Conservation (phyloP, 2,797 vertebrate species). For the Tauraco hartlaubi region DNA sequence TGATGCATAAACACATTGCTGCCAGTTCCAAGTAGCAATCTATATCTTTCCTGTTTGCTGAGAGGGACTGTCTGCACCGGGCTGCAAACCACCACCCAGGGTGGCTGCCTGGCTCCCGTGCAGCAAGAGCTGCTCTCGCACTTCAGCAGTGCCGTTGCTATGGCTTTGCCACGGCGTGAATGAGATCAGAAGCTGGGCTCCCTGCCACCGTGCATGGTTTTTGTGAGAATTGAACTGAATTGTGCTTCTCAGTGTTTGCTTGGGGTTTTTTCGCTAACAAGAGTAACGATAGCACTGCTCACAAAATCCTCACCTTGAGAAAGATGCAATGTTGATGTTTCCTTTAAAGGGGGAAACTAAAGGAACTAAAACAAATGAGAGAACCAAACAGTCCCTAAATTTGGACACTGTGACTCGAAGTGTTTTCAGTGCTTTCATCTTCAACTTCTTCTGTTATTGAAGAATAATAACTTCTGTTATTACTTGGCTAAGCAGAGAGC, state of each 20-base stretch:
- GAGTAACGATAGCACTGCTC: background rate
- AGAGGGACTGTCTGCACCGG: background rate
- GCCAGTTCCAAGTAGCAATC: background rate
- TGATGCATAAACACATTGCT: background rate
- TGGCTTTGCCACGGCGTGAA: background rate
- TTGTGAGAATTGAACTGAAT: background rate
- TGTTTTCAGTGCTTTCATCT: background rate
- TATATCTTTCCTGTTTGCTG: background rate
- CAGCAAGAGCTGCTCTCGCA: background rate
- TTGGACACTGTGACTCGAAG: background rate
- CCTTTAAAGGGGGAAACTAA: background rate
- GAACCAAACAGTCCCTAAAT: background rate
- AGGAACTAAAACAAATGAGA: background rate
- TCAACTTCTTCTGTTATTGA: background rate
- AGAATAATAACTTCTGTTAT: background rate
- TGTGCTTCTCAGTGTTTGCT: background rate
- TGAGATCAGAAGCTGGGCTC: constrained; percentile 27
- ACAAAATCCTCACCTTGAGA: background rate
- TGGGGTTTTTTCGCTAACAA: background rate
- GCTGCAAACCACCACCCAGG: background rate
- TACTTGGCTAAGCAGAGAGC: background rate
- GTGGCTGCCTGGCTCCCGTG: background rate
- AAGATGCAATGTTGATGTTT: background rate
- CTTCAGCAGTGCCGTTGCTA: background rate
- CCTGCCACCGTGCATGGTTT: background rate